These are phyloP conservation scores for Nymphalis c-album DNA, from an alignment of 2,888 invertebrate species.

Conservation along the genomic window DNA sequence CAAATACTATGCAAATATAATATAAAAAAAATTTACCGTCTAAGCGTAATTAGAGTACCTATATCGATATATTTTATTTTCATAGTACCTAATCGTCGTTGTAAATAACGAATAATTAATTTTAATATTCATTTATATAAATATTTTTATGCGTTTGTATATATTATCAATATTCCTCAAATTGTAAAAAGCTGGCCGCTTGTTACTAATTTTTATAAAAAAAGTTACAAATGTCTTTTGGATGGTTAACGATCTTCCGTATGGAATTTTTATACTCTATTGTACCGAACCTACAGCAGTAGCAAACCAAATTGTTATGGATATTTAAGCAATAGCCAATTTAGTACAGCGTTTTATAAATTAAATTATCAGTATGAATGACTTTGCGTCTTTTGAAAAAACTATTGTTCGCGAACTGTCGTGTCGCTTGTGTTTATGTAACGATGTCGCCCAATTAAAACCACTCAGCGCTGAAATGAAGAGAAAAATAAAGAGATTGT, in stretches of 20 bases:
- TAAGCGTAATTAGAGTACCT: no score
- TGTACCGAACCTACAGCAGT: background rate
- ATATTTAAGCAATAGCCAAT: conserved; percentile 37
- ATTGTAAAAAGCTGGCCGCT: background rate
- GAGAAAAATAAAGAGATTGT: conserved; percentile 69
- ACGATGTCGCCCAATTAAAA: conserved; percentile 72
- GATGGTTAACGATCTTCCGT: no score
- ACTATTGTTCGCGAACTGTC: conserved; percentile 74
- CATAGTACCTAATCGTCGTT: no score
- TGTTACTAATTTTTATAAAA: background rate
- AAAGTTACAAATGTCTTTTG: background rate
- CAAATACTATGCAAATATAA: no score
- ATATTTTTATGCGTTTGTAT: no score
- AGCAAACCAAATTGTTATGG: conserved; percentile 38
- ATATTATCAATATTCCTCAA: no score
- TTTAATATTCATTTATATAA: no score
- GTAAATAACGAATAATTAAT: no score
- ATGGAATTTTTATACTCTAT: background rate
- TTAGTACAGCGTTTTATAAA: conserved; percentile 25
- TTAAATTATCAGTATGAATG: conserved; percentile 62
- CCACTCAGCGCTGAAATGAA: conserved; percentile 71
- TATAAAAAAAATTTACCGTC: no score
- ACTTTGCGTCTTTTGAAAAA: conserved; percentile 70
- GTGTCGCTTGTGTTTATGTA: conserved; percentile 73
- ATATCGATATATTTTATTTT: no score